Evolutionary conservation across 2,113 vertebrate genomes (phyloP).

Genomic region (Lethenteron reissneri): DNA sequence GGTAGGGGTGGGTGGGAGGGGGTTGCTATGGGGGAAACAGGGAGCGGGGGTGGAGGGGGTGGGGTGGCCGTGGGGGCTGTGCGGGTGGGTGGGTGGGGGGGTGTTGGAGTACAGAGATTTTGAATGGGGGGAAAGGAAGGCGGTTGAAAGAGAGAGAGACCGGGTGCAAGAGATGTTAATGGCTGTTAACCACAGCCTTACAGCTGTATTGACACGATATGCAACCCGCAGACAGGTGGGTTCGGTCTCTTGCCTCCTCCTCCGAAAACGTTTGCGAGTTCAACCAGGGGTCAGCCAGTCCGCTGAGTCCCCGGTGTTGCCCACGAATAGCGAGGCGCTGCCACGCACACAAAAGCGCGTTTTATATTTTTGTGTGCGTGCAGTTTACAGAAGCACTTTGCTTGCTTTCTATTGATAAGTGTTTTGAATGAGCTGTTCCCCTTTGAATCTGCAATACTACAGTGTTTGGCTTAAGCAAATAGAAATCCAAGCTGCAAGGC

Average conservation of each 20-base stretch:
- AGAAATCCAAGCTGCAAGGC: no score
- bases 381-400: not conserved
- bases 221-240: slow-evolving; percentile 3
- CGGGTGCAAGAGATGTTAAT: slow-evolving; percentile 5
- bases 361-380: not conserved
- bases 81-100: no score
- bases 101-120: no score
- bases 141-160: not conserved
- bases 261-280: not conserved
- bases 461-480: no score
- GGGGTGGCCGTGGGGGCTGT: no score
- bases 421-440: no score
- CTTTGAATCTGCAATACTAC: no score
- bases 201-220: not conserved
- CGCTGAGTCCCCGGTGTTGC: not conserved
- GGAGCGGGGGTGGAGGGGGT: no score
- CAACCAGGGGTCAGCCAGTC: not conserved
- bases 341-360: not conserved
- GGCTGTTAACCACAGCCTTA: slow-evolving; percentile 6
- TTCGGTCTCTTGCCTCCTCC: not conserved
- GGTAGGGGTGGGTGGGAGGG: no score
- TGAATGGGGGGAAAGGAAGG: no score
- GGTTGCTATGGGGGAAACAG: no score
- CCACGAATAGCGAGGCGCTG: not conserved
- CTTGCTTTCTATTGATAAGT: not conserved